Evolutionary conservation across 1,140 invertebrate species (phyloP), one percentile per base, ranked within the genome.

Genomic region (Listronotus oregonensis): DNA sequence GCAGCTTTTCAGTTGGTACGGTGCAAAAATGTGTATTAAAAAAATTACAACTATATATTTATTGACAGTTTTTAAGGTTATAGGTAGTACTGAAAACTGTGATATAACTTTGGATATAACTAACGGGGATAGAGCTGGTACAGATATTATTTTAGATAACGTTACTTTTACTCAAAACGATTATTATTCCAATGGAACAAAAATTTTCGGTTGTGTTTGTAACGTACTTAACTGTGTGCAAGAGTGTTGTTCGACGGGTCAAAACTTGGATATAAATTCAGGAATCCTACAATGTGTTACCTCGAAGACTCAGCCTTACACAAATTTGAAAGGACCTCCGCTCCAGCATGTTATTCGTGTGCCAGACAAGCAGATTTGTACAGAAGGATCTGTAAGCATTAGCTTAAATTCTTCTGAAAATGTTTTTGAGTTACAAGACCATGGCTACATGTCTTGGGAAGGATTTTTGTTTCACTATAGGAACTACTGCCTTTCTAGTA

Each of bases 121-220:
- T 1, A 55, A 68, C 37, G 70, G 70, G 1, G 17, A 34, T 31
- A 52, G 11, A 64, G 7, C 32, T 8, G 63, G 61, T 14, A 60
- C 52, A 5, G 54, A 63, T 42, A 72, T 70, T 18, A 21, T 15
- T 6, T 50, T 55, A 9, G 60, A 66, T 32, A 47, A 71, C 44
- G 40, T 21, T 11, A 58, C 46, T 1, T 72, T 60, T 43, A 55
- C 63, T 2, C 40, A 50, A 44, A 47, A 47, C 5, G 39, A 69
- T 47, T 72, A 72, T 54, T 67, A 57, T 31, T 32, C 42, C 3
- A 52, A 64, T 39, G 59, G 61, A 4, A 49, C 34, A 12, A 31
- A 31, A 14, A 50, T 67, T 18, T 49, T 44, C 14, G 71, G 71
- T 10, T 72, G 71, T 40, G 56, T 69, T 57, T 72, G 71, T 46